Base-by-base conservation (phyloP, 2,888 invertebrate genomes). In the Trachelus iudaicus region DNA sequence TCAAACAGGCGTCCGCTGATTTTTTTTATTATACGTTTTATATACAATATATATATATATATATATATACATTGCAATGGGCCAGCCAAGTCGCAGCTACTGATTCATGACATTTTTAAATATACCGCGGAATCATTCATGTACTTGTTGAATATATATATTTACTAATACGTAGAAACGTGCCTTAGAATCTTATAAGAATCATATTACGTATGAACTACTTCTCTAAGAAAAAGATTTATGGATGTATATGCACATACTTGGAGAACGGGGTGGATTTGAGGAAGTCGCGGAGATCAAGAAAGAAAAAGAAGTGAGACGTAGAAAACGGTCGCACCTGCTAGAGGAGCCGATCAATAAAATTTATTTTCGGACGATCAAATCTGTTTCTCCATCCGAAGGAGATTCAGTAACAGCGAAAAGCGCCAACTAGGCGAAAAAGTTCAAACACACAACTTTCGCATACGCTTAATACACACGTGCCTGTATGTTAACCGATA, bases 341-440 rank as follows among this genome's bases (percentile, higher is more conserved):
- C 12, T 34, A 71, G 12, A 13, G 31, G 71, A 34, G 13, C 3
- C 34, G 33, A 71, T 71, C 12, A 34, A 33, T 71, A 71, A 71
- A 71, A 71, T 71, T 71, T 71, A 71, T 71, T 71, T 71, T 71
- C 71, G 71, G 71, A 71, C 11, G 56, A 56, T 56, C 56, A 56
- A 56, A 23, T 56, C 23, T 23, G 9, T 56, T 56, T 6, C 56
- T 56, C 56, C 56, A 56, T 23, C 23, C 15, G 9, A 2, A 23
- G 9, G 23, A 23, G 40, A 40, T 23, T 40, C 15, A 40, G 56
- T 56, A 23, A 9, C 56, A 2, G 23, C 56, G 2, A 23, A 23
- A 9, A 56, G 23, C 2, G 15, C 23, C 56, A 23, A 15, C 23
- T 56, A 56, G 1, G 56, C 56, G 6, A 56, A 9, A 56, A 23